A percentile compares a stretch with the other conserved stretches of the same genome.
Conservation (phyloP, 2,888 invertebrate genomes). For the Caradrina clavipalpis region DNA sequence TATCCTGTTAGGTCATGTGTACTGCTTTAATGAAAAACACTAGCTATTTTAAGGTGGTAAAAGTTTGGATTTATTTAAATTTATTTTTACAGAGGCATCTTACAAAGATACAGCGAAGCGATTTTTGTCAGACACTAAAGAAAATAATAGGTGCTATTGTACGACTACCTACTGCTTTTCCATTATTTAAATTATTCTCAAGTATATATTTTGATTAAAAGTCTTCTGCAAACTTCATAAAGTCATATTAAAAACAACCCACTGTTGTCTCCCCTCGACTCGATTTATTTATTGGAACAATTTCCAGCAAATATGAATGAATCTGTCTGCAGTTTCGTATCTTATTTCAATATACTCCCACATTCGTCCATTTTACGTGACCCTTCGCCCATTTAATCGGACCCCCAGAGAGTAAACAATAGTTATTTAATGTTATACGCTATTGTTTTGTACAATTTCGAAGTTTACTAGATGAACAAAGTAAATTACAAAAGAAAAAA, state of each 20-base stretch:
- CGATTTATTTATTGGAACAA: slow-evolving; percentile 47
- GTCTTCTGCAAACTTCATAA: slow-evolving; percentile 24
- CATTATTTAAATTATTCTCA: no score
- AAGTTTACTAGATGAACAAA: background rate
- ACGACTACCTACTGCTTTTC: no score
- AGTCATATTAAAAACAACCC: slow-evolving; percentile 30
- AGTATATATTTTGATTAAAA: background rate
- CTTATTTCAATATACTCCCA: slow-evolving; percentile 44
- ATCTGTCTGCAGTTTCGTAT: slow-evolving; percentile 52
- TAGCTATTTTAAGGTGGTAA: no score
- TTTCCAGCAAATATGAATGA: slow-evolving; percentile 48
- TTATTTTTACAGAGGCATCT: no score
- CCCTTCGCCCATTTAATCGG: slow-evolving; percentile 24
- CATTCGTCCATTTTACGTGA: slow-evolving; percentile 37
- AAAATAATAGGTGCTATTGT: no score
- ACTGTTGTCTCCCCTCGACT: slow-evolving; percentile 32
- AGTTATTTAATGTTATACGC: slow-evolving; percentile 26
- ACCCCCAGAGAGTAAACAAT: slow-evolving; percentile 40
- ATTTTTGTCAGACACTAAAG: no score
- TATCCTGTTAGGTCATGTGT: background rate
- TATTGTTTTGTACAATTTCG: background rate
- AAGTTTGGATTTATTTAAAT: no score
- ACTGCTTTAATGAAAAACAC: no score
- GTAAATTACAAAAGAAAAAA: background rate
- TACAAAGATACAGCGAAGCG: no score